Evolutionary conservation across 2,113 vertebrate genomes (phyloP).

Genomic region (Otolemur garnettii): DNA sequence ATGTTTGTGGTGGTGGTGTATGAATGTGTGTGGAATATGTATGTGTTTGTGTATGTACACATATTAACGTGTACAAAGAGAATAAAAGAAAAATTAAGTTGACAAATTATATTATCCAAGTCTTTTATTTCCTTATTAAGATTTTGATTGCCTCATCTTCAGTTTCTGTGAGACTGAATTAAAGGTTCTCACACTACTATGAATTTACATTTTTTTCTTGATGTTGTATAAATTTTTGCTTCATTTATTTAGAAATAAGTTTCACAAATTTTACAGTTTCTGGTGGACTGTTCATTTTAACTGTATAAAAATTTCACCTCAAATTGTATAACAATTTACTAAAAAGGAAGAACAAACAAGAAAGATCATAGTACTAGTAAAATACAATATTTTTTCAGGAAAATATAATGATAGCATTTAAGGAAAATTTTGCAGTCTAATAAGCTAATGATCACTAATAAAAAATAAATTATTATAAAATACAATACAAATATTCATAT

Average conservation of each 20-base stretch:
- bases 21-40: background rate
- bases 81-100: background rate
- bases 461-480: background rate
- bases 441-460: background rate
- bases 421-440: background rate
- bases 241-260: background rate
- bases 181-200: background rate
- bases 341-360: background rate
- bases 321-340: background rate
- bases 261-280: background rate
- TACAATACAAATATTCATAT: background rate
- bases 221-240: background rate
- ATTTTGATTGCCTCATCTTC: background rate
- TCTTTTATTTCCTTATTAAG: background rate
- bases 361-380: background rate
- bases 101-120: background rate
- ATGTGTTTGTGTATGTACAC: background rate
- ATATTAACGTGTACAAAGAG: background rate
- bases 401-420: background rate
- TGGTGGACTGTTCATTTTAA: background rate
- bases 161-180: background rate
- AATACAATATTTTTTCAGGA: background rate
- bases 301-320: too few relatives aligned
- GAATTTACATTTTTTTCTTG: background rate
- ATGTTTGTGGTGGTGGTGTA: background rate